Evolutionary conservation across 2,113 vertebrate species (phyloP).

Genomic region (Melanostigma gelatinosum): DNA sequence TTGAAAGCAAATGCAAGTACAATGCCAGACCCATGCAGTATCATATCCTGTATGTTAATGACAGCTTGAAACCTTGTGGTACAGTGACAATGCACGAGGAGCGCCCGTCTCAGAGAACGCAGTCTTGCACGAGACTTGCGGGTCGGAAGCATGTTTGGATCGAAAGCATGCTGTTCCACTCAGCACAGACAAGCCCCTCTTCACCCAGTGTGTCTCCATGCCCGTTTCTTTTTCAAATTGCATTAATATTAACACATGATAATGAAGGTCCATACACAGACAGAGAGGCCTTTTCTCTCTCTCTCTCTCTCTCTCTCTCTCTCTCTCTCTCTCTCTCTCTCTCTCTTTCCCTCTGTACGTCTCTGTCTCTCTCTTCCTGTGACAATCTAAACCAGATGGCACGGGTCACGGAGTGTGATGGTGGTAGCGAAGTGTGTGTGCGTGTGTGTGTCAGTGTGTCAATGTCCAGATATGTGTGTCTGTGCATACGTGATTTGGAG

Average conservation of each 20-base stretch:
- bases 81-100: conserved; percentile 53
- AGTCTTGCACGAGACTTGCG: conserved; percentile 52
- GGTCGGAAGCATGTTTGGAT: conserved; percentile 51
- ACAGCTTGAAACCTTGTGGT: conserved; percentile 43
- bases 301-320: conserved; percentile 59
- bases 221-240: conserved; percentile 83
- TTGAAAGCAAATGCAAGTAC: conserved; percentile 27
- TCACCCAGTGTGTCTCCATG: conserved; percentile 68
- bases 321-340: conserved; percentile 58
- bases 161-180: conserved; percentile 73
- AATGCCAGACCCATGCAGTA: conserved; percentile 4
- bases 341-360: conserved; percentile 65
- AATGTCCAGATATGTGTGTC: conserved; percentile 69
- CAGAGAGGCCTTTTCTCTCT: conserved; percentile 73
- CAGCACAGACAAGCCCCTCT: conserved; percentile 64
- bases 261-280: conserved; percentile 87
- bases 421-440: conserved; percentile 61
- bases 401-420: conserved; percentile 76
- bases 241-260: conserved; percentile 88
- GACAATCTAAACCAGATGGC: conserved; percentile 90
- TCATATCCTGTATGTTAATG: conserved; percentile 8
- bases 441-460: conserved; percentile 61
- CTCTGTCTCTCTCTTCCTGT: conserved; percentile 77
- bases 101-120: conserved; percentile 23
- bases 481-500: conserved; percentile 58